phyloP scores from a whole-genome alignment of 1,140 invertebrate species.

The Tyrophagus putrescentiae region DNA sequence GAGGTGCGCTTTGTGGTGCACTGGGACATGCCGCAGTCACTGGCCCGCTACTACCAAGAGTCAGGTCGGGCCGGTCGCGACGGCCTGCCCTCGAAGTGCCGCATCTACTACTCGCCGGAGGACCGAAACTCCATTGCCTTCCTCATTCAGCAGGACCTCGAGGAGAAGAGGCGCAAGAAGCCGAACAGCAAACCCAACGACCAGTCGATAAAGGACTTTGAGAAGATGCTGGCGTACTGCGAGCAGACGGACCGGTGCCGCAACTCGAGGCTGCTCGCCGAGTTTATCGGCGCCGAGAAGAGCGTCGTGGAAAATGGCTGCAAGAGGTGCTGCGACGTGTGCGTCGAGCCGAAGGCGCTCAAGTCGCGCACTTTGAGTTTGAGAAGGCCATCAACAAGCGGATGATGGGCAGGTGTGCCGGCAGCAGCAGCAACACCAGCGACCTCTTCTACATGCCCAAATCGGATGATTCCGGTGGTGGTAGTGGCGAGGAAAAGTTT shows the following conservation, averaged over 20 bases:
- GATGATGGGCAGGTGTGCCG: not conserved
- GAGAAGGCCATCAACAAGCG: not conserved
- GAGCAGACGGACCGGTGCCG: slow-evolving; percentile 24
- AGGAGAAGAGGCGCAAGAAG: slow-evolving; percentile 38
- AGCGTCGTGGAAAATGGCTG: slow-evolving; percentile 10
- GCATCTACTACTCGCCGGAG: slow-evolving; percentile 55
- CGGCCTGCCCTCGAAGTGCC: slow-evolving; percentile 42
- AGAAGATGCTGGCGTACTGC: slow-evolving; percentile 58
- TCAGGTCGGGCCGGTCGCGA: slow-evolving; percentile 50
- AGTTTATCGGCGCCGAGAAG: slow-evolving; percentile 26
- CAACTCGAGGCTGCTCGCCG: slow-evolving; percentile 25
- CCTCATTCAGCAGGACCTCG: slow-evolving; percentile 52
- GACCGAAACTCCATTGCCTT: slow-evolving; percentile 65
- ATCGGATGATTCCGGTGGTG: not conserved
- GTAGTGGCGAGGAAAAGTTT: not conserved
- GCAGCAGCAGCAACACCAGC: not conserved
- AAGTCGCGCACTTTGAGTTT: slow-evolving; percentile 5
- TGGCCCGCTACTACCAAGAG: slow-evolving; percentile 46
- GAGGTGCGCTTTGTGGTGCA: slow-evolving; percentile 69
- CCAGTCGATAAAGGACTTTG: slow-evolving; percentile 50
- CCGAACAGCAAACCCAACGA: slow-evolving; percentile 35
- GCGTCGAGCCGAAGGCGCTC: slow-evolving; percentile 15
- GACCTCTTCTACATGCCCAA: slow-evolving; percentile 17
- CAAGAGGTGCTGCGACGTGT: slow-evolving; percentile 18
- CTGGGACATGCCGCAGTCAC: slow-evolving; percentile 74